Base-by-base conservation (phyloP, 2,888 invertebrate species). In the Heliconius ismenius region DNA sequence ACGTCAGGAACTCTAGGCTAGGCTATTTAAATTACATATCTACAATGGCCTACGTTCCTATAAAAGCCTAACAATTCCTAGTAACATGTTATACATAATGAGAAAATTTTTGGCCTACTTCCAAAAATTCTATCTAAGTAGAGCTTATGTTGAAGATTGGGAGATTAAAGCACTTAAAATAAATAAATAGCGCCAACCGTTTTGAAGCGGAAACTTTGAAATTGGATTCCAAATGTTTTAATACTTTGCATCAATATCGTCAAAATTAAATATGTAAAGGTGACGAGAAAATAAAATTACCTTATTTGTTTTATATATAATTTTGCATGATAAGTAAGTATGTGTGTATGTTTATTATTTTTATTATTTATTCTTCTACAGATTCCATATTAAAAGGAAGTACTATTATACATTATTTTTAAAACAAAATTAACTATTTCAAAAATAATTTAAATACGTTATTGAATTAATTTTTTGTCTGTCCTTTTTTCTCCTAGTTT, bases 71-170 rank as follows among this genome's bases (percentile, higher is more conserved):
- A 24, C 62, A 73, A 60, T 62, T 39, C 58, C 73, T 62, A 73
- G 73, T 73, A 62, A 62, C 73, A 62, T 43, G 26, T 70, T 73
- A 73, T 60, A 58, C 58, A 43, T 72, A 72, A 72, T 73, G 73
- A 62, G 73, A 39, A 73, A 73, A 62, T 73, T 60, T 73, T 60
- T 73, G 73, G 73, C 21, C 24, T 11, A 43, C 24, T 26, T 18
- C 73, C 73, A 62, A 73, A 73, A 62, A 73, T 73, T 73, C 73
- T 73, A 73, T 62, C 73, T 73, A 62, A 73, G 73, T 62, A 62
- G 43, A 62, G 62, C 73, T 73, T 63, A 73, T 73, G 62, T 62
- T 62, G 62, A 73, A 73, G 62, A 73, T 62, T 73, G 73, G 73
- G 39, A 73, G 73, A 60, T 62, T 73, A 63, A 73, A 62, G 39